Evolutionary conservation across 2,113 vertebrate genomes (phyloP), one percentile per base, ranked within the genome.

Genomic region (Nestor notabilis): DNA sequence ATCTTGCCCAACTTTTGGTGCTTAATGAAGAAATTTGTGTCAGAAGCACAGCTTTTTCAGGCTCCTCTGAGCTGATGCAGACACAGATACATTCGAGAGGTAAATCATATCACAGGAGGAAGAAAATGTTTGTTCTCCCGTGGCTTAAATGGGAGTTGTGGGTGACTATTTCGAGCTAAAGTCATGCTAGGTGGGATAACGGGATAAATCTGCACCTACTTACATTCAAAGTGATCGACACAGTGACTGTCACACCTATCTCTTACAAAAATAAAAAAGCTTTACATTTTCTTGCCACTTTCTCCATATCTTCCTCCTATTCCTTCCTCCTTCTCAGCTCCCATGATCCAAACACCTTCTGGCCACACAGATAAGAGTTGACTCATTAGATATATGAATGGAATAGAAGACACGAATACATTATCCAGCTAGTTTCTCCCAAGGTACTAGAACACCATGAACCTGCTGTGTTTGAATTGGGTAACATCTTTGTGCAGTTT

Each of bases 151-250:
- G 83, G 83, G 89, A 95, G 83, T 43, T 75, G 64, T n/a, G 20
- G 69, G 47, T 89, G 74, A 84, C 75, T 92, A 69, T 74, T 93
- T 93, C 86, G 58, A 86, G n/a, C n/a, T 94, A 76, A 76, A 74
- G 68, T 83, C 79, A 80, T 53, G 53, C 27, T 61, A 74, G 44
- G 65, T 10, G 4, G 77, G 74, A 75, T 90, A 93, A 82, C 7
- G 2, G 77, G 74, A 81, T 90, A 93, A 76, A 79, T 90, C 74
- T 87, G 84, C 55, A 90, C 43, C 8, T 9, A 41, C 64, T 61
- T 66, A 37, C 14, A 82, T 71, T 58, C 33, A 49, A 66, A 93
- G 20, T 60, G 60, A 83, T 44, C 0, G 1, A 75, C 84, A 64
- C 1, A 78, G 71, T n/a, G 66, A 80, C 71, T 77, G 28, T 71